Conservation (phyloP, 2,113 vertebrate genomes). For the Ptilonorhynchus violaceus region DNA sequence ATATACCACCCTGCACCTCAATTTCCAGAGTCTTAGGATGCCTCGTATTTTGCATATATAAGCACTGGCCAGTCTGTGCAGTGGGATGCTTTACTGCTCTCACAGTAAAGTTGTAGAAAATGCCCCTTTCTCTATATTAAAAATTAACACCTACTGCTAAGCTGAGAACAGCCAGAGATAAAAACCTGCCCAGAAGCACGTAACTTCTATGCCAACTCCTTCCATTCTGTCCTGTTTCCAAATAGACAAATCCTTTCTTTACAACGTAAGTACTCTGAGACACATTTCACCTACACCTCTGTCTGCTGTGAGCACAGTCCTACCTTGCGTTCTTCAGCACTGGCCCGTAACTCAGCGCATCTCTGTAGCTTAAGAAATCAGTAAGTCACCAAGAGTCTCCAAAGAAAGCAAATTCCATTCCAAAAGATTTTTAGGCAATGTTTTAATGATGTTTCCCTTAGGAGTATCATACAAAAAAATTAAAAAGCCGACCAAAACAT, state of each 20-base stretch:
- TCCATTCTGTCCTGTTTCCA: background rate
- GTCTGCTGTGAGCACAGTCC: background rate
- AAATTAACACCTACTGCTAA: background rate
- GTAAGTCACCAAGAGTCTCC: background rate
- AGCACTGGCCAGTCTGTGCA: background rate
- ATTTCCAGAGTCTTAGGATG: background rate
- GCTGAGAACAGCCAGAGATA: background rate
- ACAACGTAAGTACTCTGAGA: accelerated
- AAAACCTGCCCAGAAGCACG: background rate
- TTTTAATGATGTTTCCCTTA: background rate
- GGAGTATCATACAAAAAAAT: background rate
- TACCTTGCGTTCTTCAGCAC: background rate
- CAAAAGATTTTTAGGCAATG: background rate
- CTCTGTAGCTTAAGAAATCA: background rate
- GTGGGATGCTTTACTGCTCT: background rate
- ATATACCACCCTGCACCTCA: background rate
- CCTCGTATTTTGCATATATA: background rate
- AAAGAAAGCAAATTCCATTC: background rate
- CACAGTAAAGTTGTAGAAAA: background rate
- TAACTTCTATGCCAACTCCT: background rate
- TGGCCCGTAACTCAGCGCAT: background rate
- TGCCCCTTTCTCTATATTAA: background rate
- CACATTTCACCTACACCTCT: too few species aligned
- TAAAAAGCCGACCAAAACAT: background rate
- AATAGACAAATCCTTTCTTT: background rate